phyloP scores from a whole-genome alignment of 2,113 vertebrate species.

The Brachyistius frenatus region DNA sequence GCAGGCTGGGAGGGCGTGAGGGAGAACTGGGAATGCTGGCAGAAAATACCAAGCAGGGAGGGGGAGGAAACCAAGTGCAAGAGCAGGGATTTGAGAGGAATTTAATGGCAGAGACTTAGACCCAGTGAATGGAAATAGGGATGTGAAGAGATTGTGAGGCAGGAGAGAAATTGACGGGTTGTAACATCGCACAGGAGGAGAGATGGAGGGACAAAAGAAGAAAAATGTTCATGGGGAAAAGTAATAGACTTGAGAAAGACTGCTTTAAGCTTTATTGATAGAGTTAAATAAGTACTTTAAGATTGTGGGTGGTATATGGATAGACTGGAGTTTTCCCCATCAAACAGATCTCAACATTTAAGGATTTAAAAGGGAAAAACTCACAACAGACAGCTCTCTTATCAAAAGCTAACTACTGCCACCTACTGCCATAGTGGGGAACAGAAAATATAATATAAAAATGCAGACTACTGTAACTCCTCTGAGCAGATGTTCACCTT shows the following conservation, averaged over 20 bases:
- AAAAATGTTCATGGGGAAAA: constrained; percentile 49
- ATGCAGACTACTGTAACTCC: constrained; percentile 61
- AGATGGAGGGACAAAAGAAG: constrained; percentile 56
- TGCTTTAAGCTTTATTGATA: constrained; percentile 48
- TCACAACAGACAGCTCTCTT: constrained; percentile 2
- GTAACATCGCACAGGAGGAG: constrained; percentile 58
- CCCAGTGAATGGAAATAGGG: constrained; percentile 74
- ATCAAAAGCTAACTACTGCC: constrained; percentile 76
- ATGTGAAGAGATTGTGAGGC: constrained; percentile 62
- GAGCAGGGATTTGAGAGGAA: constrained; percentile 82
- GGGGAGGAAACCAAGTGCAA: constrained; percentile 75
- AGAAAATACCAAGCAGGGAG: constrained; percentile 78
- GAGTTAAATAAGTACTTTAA: constrained; percentile 44
- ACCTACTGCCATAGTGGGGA: constrained; percentile 63
- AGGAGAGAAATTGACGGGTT: constrained; percentile 60
- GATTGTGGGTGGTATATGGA: constrained; percentile 45
- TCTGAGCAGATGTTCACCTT: constrained; percentile 79
- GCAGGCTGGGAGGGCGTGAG: constrained; percentile 80
- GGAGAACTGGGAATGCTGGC: constrained; percentile 86
- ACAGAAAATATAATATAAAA: constrained; percentile 43
- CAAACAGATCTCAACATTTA: constrained; percentile 39
- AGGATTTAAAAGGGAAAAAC: constrained; percentile 25
- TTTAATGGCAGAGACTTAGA: constrained; percentile 73
- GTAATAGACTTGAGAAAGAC: constrained; percentile 37
- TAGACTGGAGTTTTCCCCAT: constrained; percentile 37